These are phyloP conservation scores for Acridotheres tristis DNA, from an alignment of 2,797 vertebrate species.

Conservation along the genomic window DNA sequence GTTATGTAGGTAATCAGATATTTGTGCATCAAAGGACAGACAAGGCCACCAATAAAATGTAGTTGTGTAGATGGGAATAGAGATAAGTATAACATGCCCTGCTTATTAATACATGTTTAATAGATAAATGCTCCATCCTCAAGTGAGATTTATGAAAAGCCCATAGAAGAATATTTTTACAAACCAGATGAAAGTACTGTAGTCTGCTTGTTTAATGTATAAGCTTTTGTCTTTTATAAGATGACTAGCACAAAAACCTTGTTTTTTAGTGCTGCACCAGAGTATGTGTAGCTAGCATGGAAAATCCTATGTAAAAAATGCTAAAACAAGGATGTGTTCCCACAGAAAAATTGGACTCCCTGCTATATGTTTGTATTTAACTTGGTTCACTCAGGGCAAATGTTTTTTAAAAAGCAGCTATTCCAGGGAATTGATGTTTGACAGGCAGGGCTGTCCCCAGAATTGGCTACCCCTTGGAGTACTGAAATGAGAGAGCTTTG, in stretches of 20 bases:
- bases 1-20: background rate
- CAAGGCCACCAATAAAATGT: conserved; percentile 1
- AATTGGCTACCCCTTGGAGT: conserved; percentile 37
- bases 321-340: background rate
- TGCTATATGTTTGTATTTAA: conserved; percentile 47
- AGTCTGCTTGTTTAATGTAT: background rate
- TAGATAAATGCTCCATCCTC: background rate
- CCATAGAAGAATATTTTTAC: background rate
- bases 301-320: conserved; percentile 49
- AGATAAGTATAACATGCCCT: background rate
- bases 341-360: conserved; percentile 37
- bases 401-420: background rate
- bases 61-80: background rate
- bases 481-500: conserved; percentile 37
- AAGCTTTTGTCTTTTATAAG: background rate
- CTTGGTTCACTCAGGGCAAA: conserved; percentile 7
- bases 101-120: background rate
- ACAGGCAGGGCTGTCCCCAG: background rate
- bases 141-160: background rate
- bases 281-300: background rate
- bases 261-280: background rate
- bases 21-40: background rate
- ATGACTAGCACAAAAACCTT: background rate
- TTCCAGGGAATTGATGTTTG: background rate
- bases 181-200: background rate